phyloP scores from a whole-genome alignment of 2,888 invertebrate species.

The Cantharis rufa region DNA sequence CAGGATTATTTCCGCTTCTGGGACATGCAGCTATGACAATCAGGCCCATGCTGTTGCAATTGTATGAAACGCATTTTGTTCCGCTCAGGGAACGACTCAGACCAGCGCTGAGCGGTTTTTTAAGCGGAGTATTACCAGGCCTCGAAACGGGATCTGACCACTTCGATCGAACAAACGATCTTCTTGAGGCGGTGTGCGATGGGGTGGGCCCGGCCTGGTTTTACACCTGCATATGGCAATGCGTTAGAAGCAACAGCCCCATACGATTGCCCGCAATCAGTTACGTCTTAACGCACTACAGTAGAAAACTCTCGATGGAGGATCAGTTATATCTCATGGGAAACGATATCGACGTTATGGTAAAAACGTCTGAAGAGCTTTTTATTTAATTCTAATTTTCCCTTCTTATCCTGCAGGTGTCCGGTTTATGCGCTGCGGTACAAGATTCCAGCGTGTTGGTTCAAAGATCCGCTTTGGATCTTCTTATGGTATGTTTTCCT shows the following conservation, averaged over 20 bases:
- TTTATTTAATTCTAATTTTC: neutral
- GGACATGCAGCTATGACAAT: constrained; percentile 90
- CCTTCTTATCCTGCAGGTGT: constrained; percentile 59
- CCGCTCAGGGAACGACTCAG: constrained; percentile 75
- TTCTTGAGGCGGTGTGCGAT: constrained; percentile 73
- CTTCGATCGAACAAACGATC: constrained; percentile 70
- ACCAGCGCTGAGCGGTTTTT: constrained; percentile 83
- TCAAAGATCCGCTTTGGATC: constrained; percentile 83
- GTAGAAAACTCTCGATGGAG: constrained; percentile 75
- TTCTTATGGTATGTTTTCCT: constrained; percentile 81
- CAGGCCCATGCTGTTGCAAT: constrained; percentile 75
- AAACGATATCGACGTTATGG: constrained; percentile 81
- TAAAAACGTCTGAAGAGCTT: constrained; percentile 47
- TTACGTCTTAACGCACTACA: constrained; percentile 79
- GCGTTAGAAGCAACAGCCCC: constrained; percentile 77
- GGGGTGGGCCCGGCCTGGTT: constrained; percentile 79
- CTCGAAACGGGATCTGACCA: constrained; percentile 84
- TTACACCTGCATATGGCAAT: constrained; percentile 88
- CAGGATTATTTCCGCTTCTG: constrained; percentile 85
- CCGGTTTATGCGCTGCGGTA: constrained; percentile 76
- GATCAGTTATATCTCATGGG: constrained; percentile 85
- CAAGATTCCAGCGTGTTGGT: constrained; percentile 82
- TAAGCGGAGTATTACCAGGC: constrained; percentile 87
- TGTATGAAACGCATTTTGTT: constrained; percentile 88
- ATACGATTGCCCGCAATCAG: constrained; percentile 82